These are phyloP conservation scores for Andrena bicolor DNA, from an alignment of 2,888 invertebrate species.

Conservation along the genomic window DNA sequence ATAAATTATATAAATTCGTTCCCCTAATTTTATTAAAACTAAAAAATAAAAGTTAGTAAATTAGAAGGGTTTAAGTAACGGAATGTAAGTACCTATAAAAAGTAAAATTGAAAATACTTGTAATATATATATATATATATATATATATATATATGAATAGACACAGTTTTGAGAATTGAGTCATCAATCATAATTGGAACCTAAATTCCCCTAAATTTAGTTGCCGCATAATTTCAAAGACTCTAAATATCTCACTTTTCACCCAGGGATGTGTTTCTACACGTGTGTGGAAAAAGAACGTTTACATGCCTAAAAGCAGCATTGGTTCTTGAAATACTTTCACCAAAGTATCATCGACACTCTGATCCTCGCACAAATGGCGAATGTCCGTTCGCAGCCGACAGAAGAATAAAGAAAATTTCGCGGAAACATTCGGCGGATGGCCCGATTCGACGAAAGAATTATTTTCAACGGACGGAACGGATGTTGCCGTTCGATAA, in stretches of 20 bases:
- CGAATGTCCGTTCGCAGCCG: constrained; percentile 12
- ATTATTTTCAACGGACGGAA: constrained; percentile 48
- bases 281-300: neutral
- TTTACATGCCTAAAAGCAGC: constrained; percentile 2
- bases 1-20: neutral
- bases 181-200: too few relatives aligned
- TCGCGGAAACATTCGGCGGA: constrained; percentile 36
- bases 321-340: neutral
- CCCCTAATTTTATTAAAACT: neutral
- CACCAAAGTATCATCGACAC: neutral
- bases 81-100: neutral
- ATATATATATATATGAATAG: too few relatives aligned
- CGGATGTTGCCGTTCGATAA: constrained; percentile 35
- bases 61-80: neutral
- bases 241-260: too few relatives aligned
- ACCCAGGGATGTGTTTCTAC: too few relatives aligned
- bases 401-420: constrained; percentile 31
- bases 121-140: too few relatives aligned
- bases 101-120: neutral
- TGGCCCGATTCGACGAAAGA: constrained; percentile 34
- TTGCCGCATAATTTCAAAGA: too few relatives aligned
- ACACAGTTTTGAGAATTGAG: too few relatives aligned
- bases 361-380: constrained; percentile 9
- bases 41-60: neutral
- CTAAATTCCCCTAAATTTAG: too few relatives aligned